Conservation (phyloP, 1,140 invertebrate species). For the Gonatopus flavifemur region DNA sequence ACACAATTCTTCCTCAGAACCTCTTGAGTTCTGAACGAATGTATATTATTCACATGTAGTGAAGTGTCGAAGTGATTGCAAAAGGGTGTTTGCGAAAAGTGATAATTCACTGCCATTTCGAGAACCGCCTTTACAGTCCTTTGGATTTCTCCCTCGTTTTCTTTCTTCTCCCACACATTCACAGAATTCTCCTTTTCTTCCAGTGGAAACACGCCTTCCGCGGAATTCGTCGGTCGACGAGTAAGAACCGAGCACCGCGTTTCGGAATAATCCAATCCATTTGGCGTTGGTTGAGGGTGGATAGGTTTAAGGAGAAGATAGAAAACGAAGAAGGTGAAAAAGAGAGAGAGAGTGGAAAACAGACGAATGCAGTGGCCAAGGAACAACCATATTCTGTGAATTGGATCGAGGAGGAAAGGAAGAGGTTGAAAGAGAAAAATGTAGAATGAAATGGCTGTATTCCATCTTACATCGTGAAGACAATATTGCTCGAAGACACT, state of each 20-base stretch:
- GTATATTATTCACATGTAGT: too few species aligned
- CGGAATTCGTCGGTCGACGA: constrained; percentile 22
- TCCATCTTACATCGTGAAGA: constrained; percentile 26
- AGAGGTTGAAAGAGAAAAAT: constrained; percentile 8
- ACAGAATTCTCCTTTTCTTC: not conserved
- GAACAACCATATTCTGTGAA: too few species aligned
- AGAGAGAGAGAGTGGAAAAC: not conserved
- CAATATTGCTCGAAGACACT: constrained; percentile 34
- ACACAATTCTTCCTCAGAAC: not conserved
- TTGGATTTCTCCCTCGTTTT: not conserved
- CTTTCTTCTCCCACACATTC: not conserved
- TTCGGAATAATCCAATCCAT: constrained; percentile 45
- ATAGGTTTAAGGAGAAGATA: not conserved
- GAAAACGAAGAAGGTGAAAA: not conserved
- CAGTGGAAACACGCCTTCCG: not conserved
- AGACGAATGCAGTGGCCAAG: not conserved
- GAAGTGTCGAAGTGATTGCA: constrained; percentile 6
- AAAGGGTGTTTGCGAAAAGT: constrained; percentile 22
- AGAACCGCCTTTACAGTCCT: constrained; percentile 11
- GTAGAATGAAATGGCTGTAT: constrained; percentile 17
- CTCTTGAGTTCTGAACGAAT: too few species aligned
- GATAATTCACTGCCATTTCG: constrained; percentile 43
- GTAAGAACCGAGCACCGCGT: constrained; percentile 32
- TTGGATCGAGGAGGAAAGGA: constrained; percentile 7
- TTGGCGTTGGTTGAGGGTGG: constrained; percentile 21